phyloP scores from a whole-genome alignment of 2,888 invertebrate genomes.

The Ophion ellenae region DNA sequence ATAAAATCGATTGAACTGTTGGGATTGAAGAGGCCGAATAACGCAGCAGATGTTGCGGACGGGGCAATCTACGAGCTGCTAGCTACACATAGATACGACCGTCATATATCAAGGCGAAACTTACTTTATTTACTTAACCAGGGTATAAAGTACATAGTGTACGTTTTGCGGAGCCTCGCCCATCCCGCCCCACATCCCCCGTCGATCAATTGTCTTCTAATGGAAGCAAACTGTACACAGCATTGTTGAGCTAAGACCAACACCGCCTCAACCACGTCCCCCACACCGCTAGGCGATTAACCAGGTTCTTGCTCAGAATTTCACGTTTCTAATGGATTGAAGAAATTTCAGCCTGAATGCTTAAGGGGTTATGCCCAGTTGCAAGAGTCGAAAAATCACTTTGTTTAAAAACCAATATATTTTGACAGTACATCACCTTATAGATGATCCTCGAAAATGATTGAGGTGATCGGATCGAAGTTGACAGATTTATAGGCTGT shows the following conservation, averaged over 20 bases:
- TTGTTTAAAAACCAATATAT: no score
- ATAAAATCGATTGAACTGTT: slow-evolving; percentile 50
- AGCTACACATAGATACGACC: slow-evolving; percentile 33
- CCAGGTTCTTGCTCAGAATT: no score
- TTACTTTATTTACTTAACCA: slow-evolving; percentile 34
- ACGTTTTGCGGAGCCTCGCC: slow-evolving; percentile 17
- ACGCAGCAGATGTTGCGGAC: slow-evolving; percentile 54
- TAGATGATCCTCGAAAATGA: no score
- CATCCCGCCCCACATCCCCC: slow-evolving; percentile 44
- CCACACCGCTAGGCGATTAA: no score
- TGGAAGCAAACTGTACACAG: slow-evolving; percentile 36
- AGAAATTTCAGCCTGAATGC: no score
- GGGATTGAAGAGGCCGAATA: slow-evolving; percentile 54
- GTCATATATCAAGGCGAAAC: slow-evolving; percentile 4
- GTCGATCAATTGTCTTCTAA: slow-evolving; percentile 64
- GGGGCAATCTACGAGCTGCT: slow-evolving; percentile 42
- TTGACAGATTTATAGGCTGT: no score
- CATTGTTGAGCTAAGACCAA: not conserved
- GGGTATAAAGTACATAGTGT: slow-evolving; percentile 7
- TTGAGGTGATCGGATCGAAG: no score
- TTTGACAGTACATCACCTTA: no score
- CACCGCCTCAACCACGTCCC: no score
- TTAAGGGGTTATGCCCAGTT: no score
- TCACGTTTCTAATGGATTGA: no score
- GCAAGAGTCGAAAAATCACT: no score